Evolutionary conservation across 2,888 invertebrate genomes (phyloP).

Genomic region (Tridacna crocea): DNA sequence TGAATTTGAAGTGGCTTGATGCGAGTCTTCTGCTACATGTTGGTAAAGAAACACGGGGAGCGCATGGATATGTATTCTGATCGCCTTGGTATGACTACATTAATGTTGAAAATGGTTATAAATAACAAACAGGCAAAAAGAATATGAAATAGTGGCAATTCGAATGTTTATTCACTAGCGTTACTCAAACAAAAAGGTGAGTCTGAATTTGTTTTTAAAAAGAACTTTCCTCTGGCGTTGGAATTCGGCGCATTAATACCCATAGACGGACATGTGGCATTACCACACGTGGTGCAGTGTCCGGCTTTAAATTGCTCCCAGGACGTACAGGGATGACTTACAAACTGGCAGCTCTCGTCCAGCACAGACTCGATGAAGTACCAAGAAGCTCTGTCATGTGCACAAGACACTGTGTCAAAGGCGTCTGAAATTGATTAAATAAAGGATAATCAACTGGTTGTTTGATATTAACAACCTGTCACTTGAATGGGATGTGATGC

Average conservation of each 20-base stretch:
- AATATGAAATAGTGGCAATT: too few relatives aligned
- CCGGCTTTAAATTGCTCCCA: slow-evolving; percentile 53
- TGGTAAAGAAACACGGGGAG: too few relatives aligned
- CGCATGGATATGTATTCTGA: too few relatives aligned
- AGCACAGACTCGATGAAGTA: slow-evolving; percentile 65
- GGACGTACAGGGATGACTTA: slow-evolving; percentile 54
- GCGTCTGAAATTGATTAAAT: slow-evolving; percentile 51
- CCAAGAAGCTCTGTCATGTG: slow-evolving; percentile 62
- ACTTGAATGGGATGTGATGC: background rate
- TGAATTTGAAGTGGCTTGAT: too few relatives aligned
- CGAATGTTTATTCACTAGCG: background rate
- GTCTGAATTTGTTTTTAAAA: slow-evolving; percentile 51
- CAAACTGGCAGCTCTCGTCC: slow-evolving; percentile 51
- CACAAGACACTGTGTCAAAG: slow-evolving; percentile 62
- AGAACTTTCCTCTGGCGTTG: slow-evolving; percentile 55
- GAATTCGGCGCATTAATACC: slow-evolving; percentile 58
- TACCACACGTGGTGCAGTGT: slow-evolving; percentile 50
- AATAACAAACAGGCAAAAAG: too few relatives aligned
- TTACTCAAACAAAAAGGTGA: slow-evolving; percentile 63
- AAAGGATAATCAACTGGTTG: background rate
- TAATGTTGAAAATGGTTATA: too few relatives aligned
- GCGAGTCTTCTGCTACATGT: too few relatives aligned
- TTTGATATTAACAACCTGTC: too few relatives aligned
- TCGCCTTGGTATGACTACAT: too few relatives aligned
- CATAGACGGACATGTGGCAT: slow-evolving; percentile 55